These are phyloP conservation scores for Merodon equestris DNA, from an alignment of 2,888 invertebrate species.

Conservation along the genomic window DNA sequence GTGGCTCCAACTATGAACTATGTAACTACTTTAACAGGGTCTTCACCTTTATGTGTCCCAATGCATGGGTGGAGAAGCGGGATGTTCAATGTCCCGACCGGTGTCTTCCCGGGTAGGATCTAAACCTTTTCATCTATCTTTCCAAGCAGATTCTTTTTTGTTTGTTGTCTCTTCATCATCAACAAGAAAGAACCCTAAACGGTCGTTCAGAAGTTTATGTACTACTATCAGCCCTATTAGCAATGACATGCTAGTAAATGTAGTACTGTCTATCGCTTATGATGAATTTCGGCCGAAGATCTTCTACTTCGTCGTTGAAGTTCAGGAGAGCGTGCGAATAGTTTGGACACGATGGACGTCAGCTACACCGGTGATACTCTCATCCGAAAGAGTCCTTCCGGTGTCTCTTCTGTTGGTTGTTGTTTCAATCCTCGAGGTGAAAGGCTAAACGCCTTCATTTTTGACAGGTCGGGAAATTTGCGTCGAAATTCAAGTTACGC, in stretches of 20 bases:
- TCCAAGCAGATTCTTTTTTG: slow-evolving; percentile 11
- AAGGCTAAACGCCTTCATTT: too few relatives aligned
- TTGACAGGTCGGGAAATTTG: too few relatives aligned
- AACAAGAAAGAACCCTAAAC: too few relatives aligned
- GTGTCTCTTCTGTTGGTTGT: too few relatives aligned
- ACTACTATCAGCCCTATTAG: slow-evolving; percentile 39
- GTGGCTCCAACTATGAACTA: slow-evolving; percentile 91
- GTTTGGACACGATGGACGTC: too few relatives aligned
- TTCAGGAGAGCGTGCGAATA: too few relatives aligned
- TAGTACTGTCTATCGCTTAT: slow-evolving; percentile 49
- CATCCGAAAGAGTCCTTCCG: too few relatives aligned
- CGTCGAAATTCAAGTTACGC: too few relatives aligned
- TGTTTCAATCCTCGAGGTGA: too few relatives aligned
- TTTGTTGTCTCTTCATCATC: slow-evolving; percentile 4
- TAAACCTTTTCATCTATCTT: slow-evolving; percentile 69
- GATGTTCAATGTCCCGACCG: slow-evolving; percentile 87
- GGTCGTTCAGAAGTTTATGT: slow-evolving; percentile 17
- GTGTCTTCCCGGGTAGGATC: slow-evolving; percentile 88
- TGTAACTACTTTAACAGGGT: slow-evolving; percentile 94
- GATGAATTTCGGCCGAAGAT: too few relatives aligned
- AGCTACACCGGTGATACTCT: too few relatives aligned
- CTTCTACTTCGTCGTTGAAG: too few relatives aligned
- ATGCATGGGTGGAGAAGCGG: slow-evolving; percentile 94
- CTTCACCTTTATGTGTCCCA: slow-evolving; percentile 90
- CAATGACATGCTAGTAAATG: slow-evolving; percentile 54